A percentile compares a stretch with the other conserved stretches of the same genome.
Conservation (phyloP, 2,113 vertebrate species). For the Ovis aries region ARS-UI_Ramb_v3.0 NC_056057.1:62861501-62862000, state of each 20-base stretch:
- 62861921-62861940: accelerated
- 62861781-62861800: background rate
- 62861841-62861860: background rate
- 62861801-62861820: background rate
- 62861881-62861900: background rate
- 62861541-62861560: background rate
- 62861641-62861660: background rate
- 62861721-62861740: background rate
- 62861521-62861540: background rate
- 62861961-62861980: background rate
- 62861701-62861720: background rate
- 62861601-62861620: background rate
- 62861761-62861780: background rate
- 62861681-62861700: background rate
- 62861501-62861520: background rate
- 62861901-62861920: background rate
- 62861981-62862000: background rate
- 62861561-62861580: background rate
- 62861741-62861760: background rate
- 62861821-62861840: background rate
- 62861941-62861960: background rate
- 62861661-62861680: background rate
- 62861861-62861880: background rate
- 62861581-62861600: background rate
- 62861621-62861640: background rate